These are phyloP conservation scores for Homalodisca vitripennis DNA, from an alignment of 1,140 invertebrate genomes.

Conservation along the genomic window DNA sequence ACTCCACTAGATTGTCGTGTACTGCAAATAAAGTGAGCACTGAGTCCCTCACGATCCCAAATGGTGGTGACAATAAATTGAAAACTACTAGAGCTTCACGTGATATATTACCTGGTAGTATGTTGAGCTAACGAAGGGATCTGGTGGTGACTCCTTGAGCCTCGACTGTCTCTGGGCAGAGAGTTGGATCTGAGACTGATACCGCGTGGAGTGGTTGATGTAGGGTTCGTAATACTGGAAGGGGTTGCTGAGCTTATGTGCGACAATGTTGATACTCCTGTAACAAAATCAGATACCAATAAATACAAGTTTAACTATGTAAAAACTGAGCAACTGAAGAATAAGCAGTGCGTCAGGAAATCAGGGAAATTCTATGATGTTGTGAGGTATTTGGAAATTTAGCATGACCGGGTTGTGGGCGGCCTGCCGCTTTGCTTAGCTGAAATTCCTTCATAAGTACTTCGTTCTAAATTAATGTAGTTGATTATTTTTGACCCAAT, in stretches of 20 bases:
- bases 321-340: background rate
- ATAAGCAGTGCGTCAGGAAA: background rate
- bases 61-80: too few species aligned
- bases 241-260: conserved; percentile 9
- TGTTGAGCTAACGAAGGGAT: conserved; percentile 14
- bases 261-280: conserved; percentile 28
- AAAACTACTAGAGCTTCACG: too few species aligned
- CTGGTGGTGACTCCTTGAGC: conserved; percentile 48
- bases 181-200: conserved; percentile 58
- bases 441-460: too few species aligned
- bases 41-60: too few species aligned
- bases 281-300: background rate
- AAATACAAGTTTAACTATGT: background rate
- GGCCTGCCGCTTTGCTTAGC: too few species aligned
- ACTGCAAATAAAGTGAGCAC: background rate
- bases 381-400: too few species aligned
- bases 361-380: too few species aligned
- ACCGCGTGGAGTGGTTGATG: background rate
- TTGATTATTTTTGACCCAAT: too few species aligned
- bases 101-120: background rate
- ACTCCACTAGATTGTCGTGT: conserved; percentile 28
- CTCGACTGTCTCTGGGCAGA: conserved; percentile 68
- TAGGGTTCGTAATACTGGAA: conserved; percentile 23
- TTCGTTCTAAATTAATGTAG: too few species aligned
- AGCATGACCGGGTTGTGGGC: too few species aligned